Percentiles rank a stretch among this genome's conserved stretches.
Conservation (phyloP, 2,113 vertebrate species). For the Gallinago undulata region DNA sequence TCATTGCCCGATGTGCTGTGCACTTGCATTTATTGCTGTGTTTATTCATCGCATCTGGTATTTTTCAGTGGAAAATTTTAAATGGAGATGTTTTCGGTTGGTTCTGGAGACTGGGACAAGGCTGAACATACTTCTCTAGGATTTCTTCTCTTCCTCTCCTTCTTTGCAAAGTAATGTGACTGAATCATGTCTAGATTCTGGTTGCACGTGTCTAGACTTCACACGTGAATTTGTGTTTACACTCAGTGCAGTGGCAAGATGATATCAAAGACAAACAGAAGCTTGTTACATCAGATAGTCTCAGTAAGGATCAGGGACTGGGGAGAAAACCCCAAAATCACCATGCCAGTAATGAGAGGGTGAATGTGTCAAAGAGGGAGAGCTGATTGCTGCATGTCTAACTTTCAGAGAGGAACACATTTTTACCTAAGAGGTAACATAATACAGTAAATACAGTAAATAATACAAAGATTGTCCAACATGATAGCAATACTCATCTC, state of each 20-base stretch:
- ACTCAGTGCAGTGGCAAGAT: neutral
- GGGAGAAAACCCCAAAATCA: neutral
- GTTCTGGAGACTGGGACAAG: neutral
- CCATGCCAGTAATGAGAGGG: neutral
- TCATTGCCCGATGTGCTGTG: neutral
- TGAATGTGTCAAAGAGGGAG: neutral
- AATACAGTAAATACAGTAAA: neutral
- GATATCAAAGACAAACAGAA: neutral
- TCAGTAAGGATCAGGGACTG: neutral
- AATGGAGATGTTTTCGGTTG: neutral
- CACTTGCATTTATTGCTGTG: neutral
- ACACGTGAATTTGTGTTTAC: accelerated
- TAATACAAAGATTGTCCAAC: neutral
- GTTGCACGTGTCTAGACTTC: neutral
- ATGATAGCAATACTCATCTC: neutral
- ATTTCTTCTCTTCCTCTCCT: neutral
- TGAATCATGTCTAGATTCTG: neutral
- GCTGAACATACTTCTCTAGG: neutral
- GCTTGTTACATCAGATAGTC: neutral
- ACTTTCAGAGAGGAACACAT: neutral
- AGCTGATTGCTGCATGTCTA: neutral
- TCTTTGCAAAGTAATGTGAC: neutral
- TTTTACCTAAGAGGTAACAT: neutral
- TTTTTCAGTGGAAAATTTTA: neutral
- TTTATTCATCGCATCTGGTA: neutral